These are phyloP conservation scores for Hartigia nigra DNA, from an alignment of 2,888 invertebrate genomes.

Conservation along the genomic window DNA sequence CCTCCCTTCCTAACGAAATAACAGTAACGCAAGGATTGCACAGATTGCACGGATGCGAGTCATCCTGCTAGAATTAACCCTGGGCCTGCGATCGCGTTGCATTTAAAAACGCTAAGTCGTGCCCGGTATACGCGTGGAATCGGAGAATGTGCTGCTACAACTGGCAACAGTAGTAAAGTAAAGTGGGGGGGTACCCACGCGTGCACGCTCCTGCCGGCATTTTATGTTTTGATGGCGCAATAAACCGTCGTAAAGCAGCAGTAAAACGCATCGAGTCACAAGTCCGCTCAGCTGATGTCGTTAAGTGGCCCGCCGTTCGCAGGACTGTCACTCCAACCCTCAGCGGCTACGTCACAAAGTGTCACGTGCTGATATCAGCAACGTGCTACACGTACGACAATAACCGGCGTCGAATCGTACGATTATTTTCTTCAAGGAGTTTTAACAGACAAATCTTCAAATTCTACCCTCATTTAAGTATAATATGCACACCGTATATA, in stretches of 20 bases:
- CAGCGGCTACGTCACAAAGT: slow-evolving; percentile 28
- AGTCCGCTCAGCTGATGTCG: slow-evolving; percentile 64
- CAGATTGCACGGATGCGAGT: not conserved
- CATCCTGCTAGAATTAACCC: not conserved
- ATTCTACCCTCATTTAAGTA: not conserved
- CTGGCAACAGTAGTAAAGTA: slow-evolving; percentile 48
- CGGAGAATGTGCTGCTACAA: slow-evolving; percentile 45
- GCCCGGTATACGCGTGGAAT: slow-evolving; percentile 32
- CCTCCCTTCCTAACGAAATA: not conserved
- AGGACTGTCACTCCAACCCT: slow-evolving; percentile 46
- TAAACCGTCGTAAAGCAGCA: slow-evolving; percentile 65
- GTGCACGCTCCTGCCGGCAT: slow-evolving; percentile 59
- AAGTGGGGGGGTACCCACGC: slow-evolving; percentile 60
- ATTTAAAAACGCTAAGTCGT: not conserved
- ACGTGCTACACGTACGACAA: slow-evolving; percentile 13
- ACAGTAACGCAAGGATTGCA: not conserved
- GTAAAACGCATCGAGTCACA: slow-evolving; percentile 66
- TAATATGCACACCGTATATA: not conserved
- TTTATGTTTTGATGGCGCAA: slow-evolving; percentile 67
- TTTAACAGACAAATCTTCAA: not conserved
- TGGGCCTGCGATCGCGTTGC: not conserved
- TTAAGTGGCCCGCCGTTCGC: slow-evolving; percentile 59
- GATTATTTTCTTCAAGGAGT: not conserved
- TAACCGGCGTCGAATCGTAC: not conserved
- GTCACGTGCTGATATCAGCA: slow-evolving; percentile 33